Conservation (phyloP, 2,113 vertebrate species). For the Leptosomus discolor region DNA sequence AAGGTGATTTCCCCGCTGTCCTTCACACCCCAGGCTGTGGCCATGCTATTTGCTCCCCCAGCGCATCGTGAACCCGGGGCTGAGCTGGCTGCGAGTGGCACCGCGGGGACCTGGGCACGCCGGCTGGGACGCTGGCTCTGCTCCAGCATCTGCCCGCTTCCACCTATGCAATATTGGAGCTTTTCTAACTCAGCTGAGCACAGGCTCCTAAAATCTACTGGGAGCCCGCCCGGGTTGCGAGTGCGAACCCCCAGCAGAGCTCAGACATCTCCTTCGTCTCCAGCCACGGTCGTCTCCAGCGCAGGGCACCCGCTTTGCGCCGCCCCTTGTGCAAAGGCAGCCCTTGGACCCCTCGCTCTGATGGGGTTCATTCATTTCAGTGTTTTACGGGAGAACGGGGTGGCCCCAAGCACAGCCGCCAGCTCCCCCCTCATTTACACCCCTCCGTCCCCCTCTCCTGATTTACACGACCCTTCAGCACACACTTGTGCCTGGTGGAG, state of each 20-base stretch:
- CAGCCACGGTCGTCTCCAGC: background rate
- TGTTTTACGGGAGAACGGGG: background rate
- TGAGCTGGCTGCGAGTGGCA: background rate
- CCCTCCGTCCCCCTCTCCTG: background rate
- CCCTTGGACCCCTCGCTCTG: background rate
- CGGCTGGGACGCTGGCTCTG: background rate
- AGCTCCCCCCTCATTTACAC: background rate
- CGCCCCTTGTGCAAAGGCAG: background rate
- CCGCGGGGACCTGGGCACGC: background rate
- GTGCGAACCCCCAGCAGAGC: background rate
- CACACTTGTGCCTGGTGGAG: background rate
- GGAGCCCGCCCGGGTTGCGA: background rate
- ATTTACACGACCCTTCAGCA: background rate
- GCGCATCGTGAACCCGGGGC: no score
- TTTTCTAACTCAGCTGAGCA: background rate
- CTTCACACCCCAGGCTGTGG: background rate
- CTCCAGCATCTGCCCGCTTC: background rate
- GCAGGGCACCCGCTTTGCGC: background rate
- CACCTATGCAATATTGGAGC: background rate
- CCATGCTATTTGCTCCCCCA: background rate
- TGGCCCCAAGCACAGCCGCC: background rate
- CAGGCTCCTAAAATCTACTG: background rate
- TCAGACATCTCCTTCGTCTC: background rate
- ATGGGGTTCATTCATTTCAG: background rate
- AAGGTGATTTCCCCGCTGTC: background rate